Evolutionary conservation across 1,140 invertebrate genomes (phyloP).

Genomic region (Ostrea edulis): DNA sequence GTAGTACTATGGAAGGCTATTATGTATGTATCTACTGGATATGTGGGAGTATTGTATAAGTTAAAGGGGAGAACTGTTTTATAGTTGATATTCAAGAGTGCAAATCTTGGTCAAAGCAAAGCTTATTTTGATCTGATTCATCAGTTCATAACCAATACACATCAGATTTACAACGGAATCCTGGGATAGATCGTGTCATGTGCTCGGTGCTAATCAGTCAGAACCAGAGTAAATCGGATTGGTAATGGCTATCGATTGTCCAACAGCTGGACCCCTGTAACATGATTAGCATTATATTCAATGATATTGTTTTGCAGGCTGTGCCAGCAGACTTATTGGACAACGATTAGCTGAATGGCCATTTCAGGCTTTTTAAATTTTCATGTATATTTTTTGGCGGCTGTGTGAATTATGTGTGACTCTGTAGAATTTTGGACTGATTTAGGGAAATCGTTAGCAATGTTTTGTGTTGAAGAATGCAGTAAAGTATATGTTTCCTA

Average conservation of each 20-base stretch:
- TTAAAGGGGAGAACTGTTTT: too few species aligned
- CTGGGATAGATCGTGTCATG: background rate
- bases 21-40: too few species aligned
- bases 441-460: too few species aligned
- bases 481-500: too few species aligned
- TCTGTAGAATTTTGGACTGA: background rate
- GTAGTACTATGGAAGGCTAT: too few species aligned
- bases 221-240: conserved; percentile 31
- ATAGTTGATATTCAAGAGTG: too few species aligned
- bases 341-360: conserved; percentile 36
- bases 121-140: conserved; percentile 14
- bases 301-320: conserved; percentile 38
- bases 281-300: conserved; percentile 15
- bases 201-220: conserved; percentile 7
- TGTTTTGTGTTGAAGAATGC: too few species aligned
- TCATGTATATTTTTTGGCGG: background rate
- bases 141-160: conserved; percentile 19
- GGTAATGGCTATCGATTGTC: conserved; percentile 2
- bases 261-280: background rate
- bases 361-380: conserved; percentile 31
- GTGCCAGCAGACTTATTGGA: conserved; percentile 13
- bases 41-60: too few species aligned
- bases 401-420: background rate
- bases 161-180: conserved; percentile 32
- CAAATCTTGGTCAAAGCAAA: background rate